phyloP scores from a whole-genome alignment of 1,140 invertebrate genomes.

The Piezodorus guildinii region DNA sequence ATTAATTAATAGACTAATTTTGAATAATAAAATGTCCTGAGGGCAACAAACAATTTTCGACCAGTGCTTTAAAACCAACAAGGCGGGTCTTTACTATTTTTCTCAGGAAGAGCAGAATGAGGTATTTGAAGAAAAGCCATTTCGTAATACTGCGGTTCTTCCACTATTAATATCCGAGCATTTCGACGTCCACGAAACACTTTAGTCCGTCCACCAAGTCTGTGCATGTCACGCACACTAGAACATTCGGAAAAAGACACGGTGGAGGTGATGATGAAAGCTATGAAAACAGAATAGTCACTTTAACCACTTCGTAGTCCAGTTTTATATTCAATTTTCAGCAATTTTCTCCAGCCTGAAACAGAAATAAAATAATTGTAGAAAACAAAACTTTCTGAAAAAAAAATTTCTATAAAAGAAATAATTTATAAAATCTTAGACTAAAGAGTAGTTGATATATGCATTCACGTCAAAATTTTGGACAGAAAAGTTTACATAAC shows the following conservation, averaged over 20 bases:
- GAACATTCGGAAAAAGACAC: conserved; percentile 12
- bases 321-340: conserved; percentile 1
- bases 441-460: too few species aligned
- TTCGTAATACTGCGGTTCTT: conserved; percentile 22
- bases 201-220: conserved; percentile 17
- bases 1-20: neutral
- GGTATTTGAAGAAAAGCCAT: conserved; percentile 29
- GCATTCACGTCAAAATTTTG: too few species aligned
- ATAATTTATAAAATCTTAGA: too few species aligned
- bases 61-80: neutral
- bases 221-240: conserved; percentile 20
- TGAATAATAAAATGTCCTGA: conserved; percentile 4
- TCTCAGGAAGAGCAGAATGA: conserved; percentile 29
- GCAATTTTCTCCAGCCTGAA: neutral
- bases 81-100: conserved; percentile 30
- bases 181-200: conserved; percentile 20
- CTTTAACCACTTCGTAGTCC: neutral
- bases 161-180: conserved; percentile 20
- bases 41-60: neutral
- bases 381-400: too few species aligned
- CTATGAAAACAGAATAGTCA: neutral
- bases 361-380: too few species aligned
- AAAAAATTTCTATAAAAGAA: too few species aligned
- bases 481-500: too few species aligned
- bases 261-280: neutral